phyloP scores from a whole-genome alignment of 2,113 vertebrate genomes.

The Hippolais icterina region DNA sequence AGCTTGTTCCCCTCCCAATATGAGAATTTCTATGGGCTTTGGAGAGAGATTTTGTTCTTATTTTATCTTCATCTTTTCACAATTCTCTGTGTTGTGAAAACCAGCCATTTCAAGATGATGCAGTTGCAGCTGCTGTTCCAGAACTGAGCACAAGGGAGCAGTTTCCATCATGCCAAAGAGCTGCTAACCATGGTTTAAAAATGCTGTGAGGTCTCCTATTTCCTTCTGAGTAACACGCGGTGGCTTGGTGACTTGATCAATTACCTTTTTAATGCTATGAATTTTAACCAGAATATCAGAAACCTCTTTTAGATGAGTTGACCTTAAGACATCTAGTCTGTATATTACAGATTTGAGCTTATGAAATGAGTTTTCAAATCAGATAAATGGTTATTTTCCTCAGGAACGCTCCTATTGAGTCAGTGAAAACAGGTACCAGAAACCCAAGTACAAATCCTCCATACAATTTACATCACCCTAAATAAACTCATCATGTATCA shows the following conservation, averaged over 20 bases:
- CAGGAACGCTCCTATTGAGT: background rate
- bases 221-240: background rate
- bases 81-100: background rate
- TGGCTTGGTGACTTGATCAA: background rate
- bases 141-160: background rate
- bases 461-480: background rate
- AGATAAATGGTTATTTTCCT: background rate
- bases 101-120: background rate
- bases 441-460: background rate
- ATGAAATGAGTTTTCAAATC: background rate
- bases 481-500: background rate
- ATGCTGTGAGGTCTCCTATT: background rate
- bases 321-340: background rate
- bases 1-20: background rate
- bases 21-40: background rate
- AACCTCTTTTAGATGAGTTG: background rate
- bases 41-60: background rate
- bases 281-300: background rate
- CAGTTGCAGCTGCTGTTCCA: background rate
- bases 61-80: background rate
- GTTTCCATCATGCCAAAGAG: background rate
- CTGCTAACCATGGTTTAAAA: background rate
- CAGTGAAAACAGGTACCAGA: background rate
- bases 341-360: background rate
- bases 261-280: background rate